Conservation (phyloP, 64 coral and sea anemone species). For the Pachyseris speciosa region DNA sequence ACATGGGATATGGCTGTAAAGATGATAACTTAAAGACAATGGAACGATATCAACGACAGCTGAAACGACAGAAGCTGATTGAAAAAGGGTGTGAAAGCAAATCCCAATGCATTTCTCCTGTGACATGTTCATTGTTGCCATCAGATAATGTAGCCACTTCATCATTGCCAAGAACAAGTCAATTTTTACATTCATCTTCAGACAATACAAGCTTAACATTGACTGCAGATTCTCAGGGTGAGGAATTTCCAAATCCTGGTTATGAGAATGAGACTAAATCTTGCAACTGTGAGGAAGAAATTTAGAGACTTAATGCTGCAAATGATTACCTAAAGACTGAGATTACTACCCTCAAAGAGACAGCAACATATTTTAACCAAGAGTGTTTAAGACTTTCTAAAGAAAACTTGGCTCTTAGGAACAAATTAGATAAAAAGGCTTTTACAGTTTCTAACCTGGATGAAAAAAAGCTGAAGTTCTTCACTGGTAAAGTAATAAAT, state of each 20-base stretch:
- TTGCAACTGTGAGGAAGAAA: not conserved
- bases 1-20: slow-evolving; percentile 22
- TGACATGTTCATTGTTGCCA: not conserved
- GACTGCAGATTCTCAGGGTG: not conserved
- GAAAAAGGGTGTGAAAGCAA: not conserved
- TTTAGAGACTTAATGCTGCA: not conserved
- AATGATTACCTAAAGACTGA: not conserved
- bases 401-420: slow-evolving; percentile 1
- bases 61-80: not conserved
- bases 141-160: slow-evolving; percentile 1
- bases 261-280: not conserved
- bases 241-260: not conserved
- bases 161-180: not conserved
- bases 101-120: not conserved
- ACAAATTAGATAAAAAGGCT: not conserved
- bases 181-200: not conserved
- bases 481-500: not conserved
- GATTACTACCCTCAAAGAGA: not conserved
- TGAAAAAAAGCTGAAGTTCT: slow-evolving; percentile 30
- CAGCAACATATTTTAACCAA: slow-evolving; percentile 9
- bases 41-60: slow-evolving; percentile 12
- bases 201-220: not conserved
- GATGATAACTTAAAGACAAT: not conserved
- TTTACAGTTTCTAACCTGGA: slow-evolving; percentile 4
- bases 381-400: not conserved